Base-by-base conservation (phyloP, 2,888 invertebrate genomes). In the Heliconius ismenius region DNA sequence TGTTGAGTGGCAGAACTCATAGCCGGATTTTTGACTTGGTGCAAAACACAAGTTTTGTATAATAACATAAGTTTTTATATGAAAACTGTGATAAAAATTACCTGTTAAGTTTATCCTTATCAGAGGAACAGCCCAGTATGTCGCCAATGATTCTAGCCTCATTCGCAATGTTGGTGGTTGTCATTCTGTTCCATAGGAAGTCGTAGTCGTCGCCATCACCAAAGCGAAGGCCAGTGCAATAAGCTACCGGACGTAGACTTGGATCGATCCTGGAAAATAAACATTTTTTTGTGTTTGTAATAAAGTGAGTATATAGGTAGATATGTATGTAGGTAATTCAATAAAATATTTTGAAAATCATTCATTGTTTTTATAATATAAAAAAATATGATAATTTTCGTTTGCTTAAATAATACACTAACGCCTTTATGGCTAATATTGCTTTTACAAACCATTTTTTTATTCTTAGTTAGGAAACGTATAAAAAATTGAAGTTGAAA, bases 121-220 rank as follows among this genome's bases (percentile, higher is more conserved):
- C 90, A 28, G 87, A 87, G 3, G 95, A 94, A 82, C 96, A 96
- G 0, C 96, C 96, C 54, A 97, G 87, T 11, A 95, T 93, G 2
- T 90, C 88, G 15, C 95, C 90, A 9, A 97, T 95, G 1, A 94
- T 87, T n/a, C 92, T 89, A 76, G 95, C 94, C 85, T 97, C 97
- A 15, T 95, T 94, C 0, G 95, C 95, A 1, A 96, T 89, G 72
- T 95, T 95, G 0, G 95, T 92, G 0, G 88, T 88, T 24, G 87
- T 81, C 90, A 96, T 96, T 60, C 95, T 92, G 4, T 92, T 83
- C 95, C 96, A 96, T 21, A 96, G 86, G 84, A 95, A 95, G 1
- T 96, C 90, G 95, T 96, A 97, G 79, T 96, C 96, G 0, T 91
- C 89, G 11, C 88, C 89, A 2, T 90, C 89, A 0, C 96, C 96